Base-by-base conservation (phyloP, 2,113 vertebrate genomes). In the Monopterus albus region DNA sequence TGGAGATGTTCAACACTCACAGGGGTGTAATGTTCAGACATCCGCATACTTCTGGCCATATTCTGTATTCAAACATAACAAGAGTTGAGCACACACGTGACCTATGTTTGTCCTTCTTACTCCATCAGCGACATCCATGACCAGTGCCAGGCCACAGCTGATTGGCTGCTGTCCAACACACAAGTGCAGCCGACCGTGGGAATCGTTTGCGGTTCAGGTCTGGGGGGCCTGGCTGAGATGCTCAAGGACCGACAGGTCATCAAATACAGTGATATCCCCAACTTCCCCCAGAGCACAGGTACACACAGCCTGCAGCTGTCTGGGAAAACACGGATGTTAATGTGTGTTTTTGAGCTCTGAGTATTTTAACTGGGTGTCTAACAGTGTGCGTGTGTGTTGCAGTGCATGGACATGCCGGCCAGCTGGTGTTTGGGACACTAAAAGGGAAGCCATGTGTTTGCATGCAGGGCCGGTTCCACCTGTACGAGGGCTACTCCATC, bases 381-480 rank as follows among this genome's bases (percentile, higher is more conserved):
- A 60, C 38, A 40, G 23, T 21, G 64, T 23, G 45, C 56, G 45
- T 70, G 60, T 84, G 45, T 65, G 47, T 60, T 75, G 23, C 89
- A 97, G 96, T 97, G 82, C 88, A 88, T 33, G 97, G 97, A 42
- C 97, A 99, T 0, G 91, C 82, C 4, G 96, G 96, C 8, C 91
- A 78, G 0, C 58, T 98, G 82, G 95, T 96, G 85, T 97, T 99
- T 80, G 97, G 97, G 15, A 92, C 93, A 23, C 84, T 99, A 53
- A 94, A 90, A 0, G 95, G 93, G 4, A 95, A 89, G 67, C 72
- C 89, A 2, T 98, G 96, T 2, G 95, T 98, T 52, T 95, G 96
- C 82, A 98, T 98, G 97, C 94, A 97, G 83, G 97, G 96, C 23
- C 91, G 97, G 6, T 98, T 96, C 86, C 96, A 98, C 79, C 74